Evolutionary conservation across 2,888 invertebrate species (phyloP).

Genomic region (Tenthredo scrophulariae): DNA sequence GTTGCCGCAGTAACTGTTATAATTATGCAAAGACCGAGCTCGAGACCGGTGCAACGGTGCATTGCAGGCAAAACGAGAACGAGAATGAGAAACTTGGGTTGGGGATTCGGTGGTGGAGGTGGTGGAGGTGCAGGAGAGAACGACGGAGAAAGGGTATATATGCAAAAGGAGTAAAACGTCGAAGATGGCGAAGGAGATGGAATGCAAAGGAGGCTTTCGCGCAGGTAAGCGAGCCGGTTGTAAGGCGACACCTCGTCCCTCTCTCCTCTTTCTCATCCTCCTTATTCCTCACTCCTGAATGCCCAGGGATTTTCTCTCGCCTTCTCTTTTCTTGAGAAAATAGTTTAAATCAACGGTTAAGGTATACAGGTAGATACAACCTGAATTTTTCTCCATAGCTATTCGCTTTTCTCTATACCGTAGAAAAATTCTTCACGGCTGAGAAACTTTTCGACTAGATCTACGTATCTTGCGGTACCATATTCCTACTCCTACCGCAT

Average conservation of each 20-base stretch:
- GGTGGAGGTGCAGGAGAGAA: slow-evolving; percentile 59
- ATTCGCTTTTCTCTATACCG: not conserved
- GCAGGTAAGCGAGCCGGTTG: slow-evolving; percentile 77
- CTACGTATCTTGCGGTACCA: not conserved
- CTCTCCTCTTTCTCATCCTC: slow-evolving; percentile 60
- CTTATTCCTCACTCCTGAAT: slow-evolving; percentile 43
- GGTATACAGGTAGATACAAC: not conserved
- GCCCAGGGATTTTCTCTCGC: slow-evolving; percentile 46
- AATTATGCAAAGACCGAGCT: slow-evolving; percentile 73
- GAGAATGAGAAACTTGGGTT: slow-evolving; percentile 55
- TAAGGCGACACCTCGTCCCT: slow-evolving; percentile 77
- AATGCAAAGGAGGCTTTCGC: slow-evolving; percentile 77
- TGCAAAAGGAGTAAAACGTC: slow-evolving; percentile 71
- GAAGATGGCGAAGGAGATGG: slow-evolving; percentile 78
- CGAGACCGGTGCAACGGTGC: slow-evolving; percentile 66
- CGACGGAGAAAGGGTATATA: slow-evolving; percentile 64
- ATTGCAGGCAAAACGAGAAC: slow-evolving; percentile 62
- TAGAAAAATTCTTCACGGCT: not conserved
- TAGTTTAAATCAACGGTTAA: slow-evolving; percentile 1
- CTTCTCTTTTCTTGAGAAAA: not conserved
- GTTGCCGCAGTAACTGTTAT: slow-evolving; percentile 66
- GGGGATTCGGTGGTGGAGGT: slow-evolving; percentile 49
- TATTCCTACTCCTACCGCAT: not conserved
- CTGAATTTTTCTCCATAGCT: not conserved
- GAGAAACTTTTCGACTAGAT: not conserved